Evolutionary conservation across 2,797 vertebrate genomes (phyloP).

Genomic region (Premnoplex brunnescens): DNA sequence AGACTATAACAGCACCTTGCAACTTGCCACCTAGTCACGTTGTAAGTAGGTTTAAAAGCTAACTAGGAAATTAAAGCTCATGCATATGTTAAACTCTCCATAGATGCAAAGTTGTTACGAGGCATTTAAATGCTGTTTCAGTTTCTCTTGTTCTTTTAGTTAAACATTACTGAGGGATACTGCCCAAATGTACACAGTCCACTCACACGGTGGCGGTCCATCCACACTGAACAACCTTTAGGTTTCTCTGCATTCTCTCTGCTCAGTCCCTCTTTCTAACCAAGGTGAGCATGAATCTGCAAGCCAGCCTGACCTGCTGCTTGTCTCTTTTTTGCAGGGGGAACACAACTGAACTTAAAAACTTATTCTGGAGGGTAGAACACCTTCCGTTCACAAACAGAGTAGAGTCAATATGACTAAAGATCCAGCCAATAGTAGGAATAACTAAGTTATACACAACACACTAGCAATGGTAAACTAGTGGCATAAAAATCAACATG

Average conservation of each 20-base stretch:
- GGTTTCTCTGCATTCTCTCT: accelerated
- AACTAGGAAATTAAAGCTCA: background rate
- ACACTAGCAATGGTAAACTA: background rate
- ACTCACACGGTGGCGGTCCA: accelerated
- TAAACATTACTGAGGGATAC: too few species aligned
- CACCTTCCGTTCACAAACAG: background rate
- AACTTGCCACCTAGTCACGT: background rate
- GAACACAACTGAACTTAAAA: background rate
- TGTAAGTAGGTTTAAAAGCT: background rate
- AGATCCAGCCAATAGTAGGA: background rate
- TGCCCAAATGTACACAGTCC: accelerated
- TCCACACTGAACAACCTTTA: accelerated
- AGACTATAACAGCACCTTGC: background rate
- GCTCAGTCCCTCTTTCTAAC: background rate
- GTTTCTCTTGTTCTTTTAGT: background rate
- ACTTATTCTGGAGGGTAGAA: background rate
- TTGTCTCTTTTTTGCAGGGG: accelerated
- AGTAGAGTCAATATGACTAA: background rate
- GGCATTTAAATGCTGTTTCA: background rate
- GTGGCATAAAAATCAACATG: background rate
- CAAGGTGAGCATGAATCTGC: background rate
- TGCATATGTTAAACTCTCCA: accelerated
- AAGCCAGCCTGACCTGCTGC: background rate
- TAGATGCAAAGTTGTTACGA: background rate
- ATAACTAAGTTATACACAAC: background rate